These are phyloP conservation scores for Lymantria dispar DNA, from an alignment of 2,888 invertebrate species.

Conservation along the genomic window DNA sequence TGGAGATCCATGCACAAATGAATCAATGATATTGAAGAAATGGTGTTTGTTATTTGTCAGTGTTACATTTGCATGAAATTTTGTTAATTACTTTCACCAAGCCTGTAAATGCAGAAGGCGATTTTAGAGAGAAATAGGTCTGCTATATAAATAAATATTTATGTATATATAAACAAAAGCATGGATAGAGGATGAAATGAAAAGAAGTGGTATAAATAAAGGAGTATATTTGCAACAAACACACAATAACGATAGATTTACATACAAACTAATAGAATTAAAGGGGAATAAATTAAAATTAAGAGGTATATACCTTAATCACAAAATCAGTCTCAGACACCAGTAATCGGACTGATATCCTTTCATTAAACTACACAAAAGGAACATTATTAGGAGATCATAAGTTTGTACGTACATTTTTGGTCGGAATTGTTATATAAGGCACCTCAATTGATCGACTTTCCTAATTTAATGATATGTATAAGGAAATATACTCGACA, in stretches of 20 bases:
- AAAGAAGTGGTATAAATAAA: conserved; percentile 80
- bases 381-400: conserved; percentile 73
- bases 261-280: conserved; percentile 56
- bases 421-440: conserved; percentile 31
- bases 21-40: conserved; percentile 79
- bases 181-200: conserved; percentile 79
- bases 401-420: conserved; percentile 41
- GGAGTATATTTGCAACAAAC: conserved; percentile 82
- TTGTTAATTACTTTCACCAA: conserved; percentile 74
- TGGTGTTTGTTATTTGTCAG: conserved; percentile 74
- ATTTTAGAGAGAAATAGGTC: conserved; percentile 70
- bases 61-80: conserved; percentile 60
- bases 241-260: conserved; percentile 77
- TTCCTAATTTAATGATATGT: conserved; percentile 11
- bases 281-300: conserved; percentile 64
- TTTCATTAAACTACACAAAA: conserved; percentile 50
- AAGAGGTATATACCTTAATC: conserved; percentile 53
- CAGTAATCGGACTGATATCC: conserved; percentile 38
- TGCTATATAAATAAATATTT: conserved; percentile 46
- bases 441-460: conserved; percentile 47
- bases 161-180: conserved; percentile 59
- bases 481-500: conserved; percentile 8
- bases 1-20: conserved; percentile 80
- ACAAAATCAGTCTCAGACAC: conserved; percentile 68
- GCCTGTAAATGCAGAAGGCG: conserved; percentile 63